phyloP scores from a whole-genome alignment of 2,797 vertebrate species.

The Myripristis jacobus region DNA sequence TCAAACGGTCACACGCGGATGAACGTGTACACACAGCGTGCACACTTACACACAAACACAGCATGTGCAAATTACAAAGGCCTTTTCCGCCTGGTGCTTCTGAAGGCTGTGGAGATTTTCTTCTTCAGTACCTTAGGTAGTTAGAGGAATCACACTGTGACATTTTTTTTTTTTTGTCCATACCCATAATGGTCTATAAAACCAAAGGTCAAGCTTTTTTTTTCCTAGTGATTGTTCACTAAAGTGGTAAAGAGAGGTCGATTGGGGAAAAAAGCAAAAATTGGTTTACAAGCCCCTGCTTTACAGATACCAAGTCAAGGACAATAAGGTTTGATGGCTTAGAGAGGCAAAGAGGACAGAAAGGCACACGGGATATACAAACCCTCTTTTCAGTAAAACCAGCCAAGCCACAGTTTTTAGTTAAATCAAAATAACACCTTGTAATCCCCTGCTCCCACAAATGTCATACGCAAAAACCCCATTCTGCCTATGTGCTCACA shows the following conservation, averaged over 20 bases:
- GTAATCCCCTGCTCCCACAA: not conserved
- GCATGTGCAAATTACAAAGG: conserved; percentile 9
- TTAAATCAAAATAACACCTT: conserved; percentile 17
- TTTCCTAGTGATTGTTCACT: conserved; percentile 58
- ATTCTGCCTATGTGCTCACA: conserved; percentile 6
- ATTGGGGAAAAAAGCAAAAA: conserved; percentile 49
- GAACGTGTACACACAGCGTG: conserved; percentile 34
- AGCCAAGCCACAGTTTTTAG: not conserved
- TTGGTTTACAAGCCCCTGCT: conserved; percentile 60
- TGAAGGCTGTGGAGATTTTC: conserved; percentile 43
- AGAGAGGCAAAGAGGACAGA: conserved; percentile 13
- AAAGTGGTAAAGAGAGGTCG: conserved; percentile 66
- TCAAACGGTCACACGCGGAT: conserved; percentile 61
- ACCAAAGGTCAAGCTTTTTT: conserved; percentile 78
- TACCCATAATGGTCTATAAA: conserved; percentile 78
- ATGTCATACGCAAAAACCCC: not conserved
- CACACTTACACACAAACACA: conserved; percentile 1
- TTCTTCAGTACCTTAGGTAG: conserved; percentile 36
- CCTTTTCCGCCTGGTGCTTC: conserved; percentile 27
- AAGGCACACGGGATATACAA: not conserved
- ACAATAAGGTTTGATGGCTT: conserved; percentile 65
- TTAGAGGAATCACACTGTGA: conserved; percentile 54
- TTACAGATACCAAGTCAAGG: conserved; percentile 69
- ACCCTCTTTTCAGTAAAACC: not conserved
- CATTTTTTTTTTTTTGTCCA: conserved; percentile 58